Base-by-base conservation (phyloP, 1,140 invertebrate genomes). In the Plodia interpunctella region DNA sequence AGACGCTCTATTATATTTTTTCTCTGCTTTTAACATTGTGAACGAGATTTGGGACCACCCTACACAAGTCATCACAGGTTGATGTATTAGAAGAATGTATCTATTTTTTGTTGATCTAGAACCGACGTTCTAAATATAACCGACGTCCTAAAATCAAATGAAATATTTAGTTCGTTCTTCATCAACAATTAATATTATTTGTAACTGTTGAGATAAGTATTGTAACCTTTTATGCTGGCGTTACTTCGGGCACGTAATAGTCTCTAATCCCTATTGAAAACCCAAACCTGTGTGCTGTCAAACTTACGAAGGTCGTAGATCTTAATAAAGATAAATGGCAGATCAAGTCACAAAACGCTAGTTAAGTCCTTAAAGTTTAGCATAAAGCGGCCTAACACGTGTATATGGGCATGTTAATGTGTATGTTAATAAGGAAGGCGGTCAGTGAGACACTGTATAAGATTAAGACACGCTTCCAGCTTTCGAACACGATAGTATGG, bases 281-380 rank as follows among this genome's bases (percentile, higher is more conserved):
- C 52, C 57, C 32, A 55, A 59, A 49, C 68, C 59, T 35, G 51
- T 50, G 51, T 51, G 49, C 18, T 53, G 59, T 57, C 63, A 50
- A 57, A 32, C 56, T 65, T 55, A 72, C 63, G 62, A 63, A 62
- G 63, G 62, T 70, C 63, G 65, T 62, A 66, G 67, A 70, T 74
- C 59, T 72, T 74, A 77, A 79, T 78, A 71, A 66, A 69, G 75
- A 80, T 76, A 73, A 70, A 77, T 74, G 59, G 63, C 63, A 70
- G 65, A 78, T 78, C 67, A 70, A 66, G 65, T 60, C 70, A 61
- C 60, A 60, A 62, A 55, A 59, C 51, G 35, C 58, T 68, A 63
- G 66, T 69, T 63, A 72, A 71, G 55, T 71, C 70, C 68, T 75
- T 70, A 56, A 54, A 62, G 59, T 65, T 60, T 67, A 60, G 53